These are phyloP conservation scores for Tupaia chinensis DNA, from an alignment of 2,113 vertebrate species.

Conservation along the genomic window DNA sequence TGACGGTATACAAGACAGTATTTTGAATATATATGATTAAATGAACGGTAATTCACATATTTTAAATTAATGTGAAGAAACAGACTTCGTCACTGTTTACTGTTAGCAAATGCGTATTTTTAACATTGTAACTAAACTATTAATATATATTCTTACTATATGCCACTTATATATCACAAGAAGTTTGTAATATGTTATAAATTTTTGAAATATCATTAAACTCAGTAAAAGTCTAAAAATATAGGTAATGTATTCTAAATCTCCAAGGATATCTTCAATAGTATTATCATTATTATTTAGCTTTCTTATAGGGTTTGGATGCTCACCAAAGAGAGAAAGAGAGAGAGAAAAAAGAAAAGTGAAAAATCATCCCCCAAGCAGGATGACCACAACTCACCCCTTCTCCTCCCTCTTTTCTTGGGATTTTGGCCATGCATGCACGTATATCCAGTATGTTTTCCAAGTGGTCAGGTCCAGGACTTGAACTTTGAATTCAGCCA, in stretches of 20 bases:
- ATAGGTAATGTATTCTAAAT: not conserved
- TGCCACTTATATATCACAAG: not conserved
- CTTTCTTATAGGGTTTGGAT: no score
- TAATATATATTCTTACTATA: not conserved
- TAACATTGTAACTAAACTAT: not conserved
- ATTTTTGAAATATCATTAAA: not conserved
- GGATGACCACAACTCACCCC: no score
- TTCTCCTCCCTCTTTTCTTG: no score
- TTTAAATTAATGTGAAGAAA: not conserved
- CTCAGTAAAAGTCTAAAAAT: not conserved
- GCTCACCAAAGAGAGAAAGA: no score
- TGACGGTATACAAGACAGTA: not conserved
- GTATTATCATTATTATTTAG: not conserved
- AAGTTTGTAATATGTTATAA: not conserved
- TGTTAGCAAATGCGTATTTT: not conserved
- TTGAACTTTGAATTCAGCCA: no score
- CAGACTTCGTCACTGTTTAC: not conserved
- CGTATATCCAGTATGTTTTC: no score
- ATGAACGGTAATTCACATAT: not conserved
- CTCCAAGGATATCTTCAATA: not conserved
- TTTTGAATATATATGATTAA: not conserved
- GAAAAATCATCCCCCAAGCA: no score
- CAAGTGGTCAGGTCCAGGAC: no score
- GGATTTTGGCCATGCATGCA: no score
- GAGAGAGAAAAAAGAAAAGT: no score